Conservation (phyloP, 2,797 vertebrate genomes). For the Lagodon rhomboides region DNA sequence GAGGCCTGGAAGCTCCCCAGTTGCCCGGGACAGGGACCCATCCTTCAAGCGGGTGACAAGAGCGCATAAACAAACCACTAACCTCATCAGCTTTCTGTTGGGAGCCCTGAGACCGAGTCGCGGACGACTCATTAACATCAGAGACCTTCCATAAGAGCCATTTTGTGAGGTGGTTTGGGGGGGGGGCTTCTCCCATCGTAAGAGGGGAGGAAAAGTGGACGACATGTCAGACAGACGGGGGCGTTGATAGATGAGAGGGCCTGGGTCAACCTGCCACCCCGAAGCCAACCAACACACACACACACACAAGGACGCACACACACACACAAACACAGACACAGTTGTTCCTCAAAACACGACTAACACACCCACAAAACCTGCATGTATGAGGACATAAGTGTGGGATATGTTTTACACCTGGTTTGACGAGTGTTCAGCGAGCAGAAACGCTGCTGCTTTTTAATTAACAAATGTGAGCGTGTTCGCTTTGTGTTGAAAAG, state of each 20-base stretch:
- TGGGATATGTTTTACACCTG: slow-evolving; percentile 29
- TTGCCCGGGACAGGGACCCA: slow-evolving; percentile 68
- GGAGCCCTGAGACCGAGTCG: slow-evolving; percentile 68
- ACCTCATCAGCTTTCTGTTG: slow-evolving; percentile 79
- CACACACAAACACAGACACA: slow-evolving; percentile 32
- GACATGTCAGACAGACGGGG: slow-evolving; percentile 74
- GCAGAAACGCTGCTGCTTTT: background rate
- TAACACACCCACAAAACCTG: slow-evolving; percentile 20
- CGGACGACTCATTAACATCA: slow-evolving; percentile 81
- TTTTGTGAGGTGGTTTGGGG: slow-evolving; percentile 44
- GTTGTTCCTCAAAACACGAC: background rate
- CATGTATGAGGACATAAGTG: background rate
- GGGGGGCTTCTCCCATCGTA: slow-evolving; percentile 37
- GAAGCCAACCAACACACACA: slow-evolving; percentile 43
- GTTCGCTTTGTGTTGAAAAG: background rate
- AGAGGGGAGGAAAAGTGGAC: slow-evolving; percentile 62
- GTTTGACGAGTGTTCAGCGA: slow-evolving; percentile 32
- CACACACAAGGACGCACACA: slow-evolving; percentile 31
- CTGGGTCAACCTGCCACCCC: slow-evolving; percentile 63
- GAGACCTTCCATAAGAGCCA: slow-evolving; percentile 64
- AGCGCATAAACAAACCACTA: slow-evolving; percentile 79
- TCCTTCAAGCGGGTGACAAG: slow-evolving; percentile 82
- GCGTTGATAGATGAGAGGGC: slow-evolving; percentile 84
- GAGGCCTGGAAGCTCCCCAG: slow-evolving; percentile 55
- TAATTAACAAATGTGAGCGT: background rate